A percentile compares a stretch with the other conserved stretches of the same genome.
Conservation (phyloP, 2,797 vertebrate genomes). For the Sternotherus odoratus region DNA sequence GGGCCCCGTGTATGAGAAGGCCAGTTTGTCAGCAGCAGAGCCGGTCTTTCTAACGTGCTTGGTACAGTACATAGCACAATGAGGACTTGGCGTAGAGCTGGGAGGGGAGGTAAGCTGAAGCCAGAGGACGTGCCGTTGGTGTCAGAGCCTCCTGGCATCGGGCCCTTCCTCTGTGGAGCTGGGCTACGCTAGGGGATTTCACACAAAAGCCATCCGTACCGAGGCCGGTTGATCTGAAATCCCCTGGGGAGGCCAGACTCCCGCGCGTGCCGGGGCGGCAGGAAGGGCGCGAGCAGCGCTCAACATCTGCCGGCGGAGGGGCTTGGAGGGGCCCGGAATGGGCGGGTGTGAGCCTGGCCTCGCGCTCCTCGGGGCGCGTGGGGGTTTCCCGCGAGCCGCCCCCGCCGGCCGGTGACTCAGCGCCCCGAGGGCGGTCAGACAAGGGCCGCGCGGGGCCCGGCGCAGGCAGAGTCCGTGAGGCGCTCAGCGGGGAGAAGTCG, state of each 20-base stretch:
- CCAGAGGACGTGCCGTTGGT: too few species aligned
- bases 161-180: too few species aligned
- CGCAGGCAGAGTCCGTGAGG: background rate
- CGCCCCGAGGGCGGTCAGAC: background rate
- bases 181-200: background rate
- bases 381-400: background rate
- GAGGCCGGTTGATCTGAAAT: background rate
- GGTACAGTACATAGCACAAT: too few species aligned
- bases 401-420: background rate
- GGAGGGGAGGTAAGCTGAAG: background rate
- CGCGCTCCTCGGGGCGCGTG: conserved; percentile 64
- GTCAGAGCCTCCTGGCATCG: background rate
- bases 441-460: background rate
- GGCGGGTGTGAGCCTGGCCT: too few species aligned
- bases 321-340: too few species aligned
- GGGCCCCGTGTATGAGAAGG: too few species aligned
- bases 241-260: background rate
- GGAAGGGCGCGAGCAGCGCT: background rate
- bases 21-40: background rate
- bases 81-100: background rate
- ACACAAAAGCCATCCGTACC: background rate
- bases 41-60: too few species aligned
- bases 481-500: background rate
- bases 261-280: too few species aligned
- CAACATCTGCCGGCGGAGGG: too few species aligned